These are phyloP conservation scores for Liodrosophila aerea DNA, from an alignment of 2,888 invertebrate genomes.

Conservation along the genomic window DNA sequence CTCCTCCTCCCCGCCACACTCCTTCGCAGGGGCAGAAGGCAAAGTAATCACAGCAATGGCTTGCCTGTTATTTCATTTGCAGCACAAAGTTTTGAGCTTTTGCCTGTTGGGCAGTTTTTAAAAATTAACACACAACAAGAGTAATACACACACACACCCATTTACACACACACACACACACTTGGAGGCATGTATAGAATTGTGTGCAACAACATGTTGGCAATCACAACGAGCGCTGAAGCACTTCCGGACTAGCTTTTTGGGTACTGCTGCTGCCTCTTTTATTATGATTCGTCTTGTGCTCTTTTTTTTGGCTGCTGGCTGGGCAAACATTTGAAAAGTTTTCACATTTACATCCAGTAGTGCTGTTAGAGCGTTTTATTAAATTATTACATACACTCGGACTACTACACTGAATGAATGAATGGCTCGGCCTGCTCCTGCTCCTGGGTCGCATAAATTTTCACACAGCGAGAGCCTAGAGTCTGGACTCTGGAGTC, in stretches of 20 bases:
- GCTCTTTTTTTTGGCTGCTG: slow-evolving; percentile 39
- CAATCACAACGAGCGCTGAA: slow-evolving; percentile 64
- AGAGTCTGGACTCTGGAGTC: slow-evolving; percentile 27
- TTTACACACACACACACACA: slow-evolving; percentile 30
- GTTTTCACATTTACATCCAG: slow-evolving; percentile 75
- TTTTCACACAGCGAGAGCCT: slow-evolving; percentile 39
- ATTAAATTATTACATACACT: slow-evolving; percentile 70
- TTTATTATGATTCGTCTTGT: slow-evolving; percentile 22
- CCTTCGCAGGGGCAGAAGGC: slow-evolving; percentile 2
- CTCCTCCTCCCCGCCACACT: too few species aligned
- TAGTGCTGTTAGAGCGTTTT: slow-evolving; percentile 71
- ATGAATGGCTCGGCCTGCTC: too few species aligned
- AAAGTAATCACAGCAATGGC: slow-evolving; percentile 73
- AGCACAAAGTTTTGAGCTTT: slow-evolving; percentile 55
- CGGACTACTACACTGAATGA: slow-evolving; percentile 17
- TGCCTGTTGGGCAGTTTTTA: slow-evolving; percentile 71
- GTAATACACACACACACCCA: slow-evolving; percentile 18
- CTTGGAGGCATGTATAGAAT: slow-evolving; percentile 20
- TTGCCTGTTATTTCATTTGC: slow-evolving; percentile 71
- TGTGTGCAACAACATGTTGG: slow-evolving; percentile 54
- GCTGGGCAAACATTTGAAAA: slow-evolving; percentile 71
- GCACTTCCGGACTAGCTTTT: slow-evolving; percentile 61
- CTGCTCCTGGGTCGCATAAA: slow-evolving; percentile 66
- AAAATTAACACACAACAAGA: slow-evolving; percentile 68
- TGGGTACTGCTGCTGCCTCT: slow-evolving; percentile 28